Percentiles rank a stretch among this genome's conserved stretches.
Evolutionary conservation across 2,888 invertebrate genomes (phyloP).

Genomic region (Drosophila greeni): DNA sequence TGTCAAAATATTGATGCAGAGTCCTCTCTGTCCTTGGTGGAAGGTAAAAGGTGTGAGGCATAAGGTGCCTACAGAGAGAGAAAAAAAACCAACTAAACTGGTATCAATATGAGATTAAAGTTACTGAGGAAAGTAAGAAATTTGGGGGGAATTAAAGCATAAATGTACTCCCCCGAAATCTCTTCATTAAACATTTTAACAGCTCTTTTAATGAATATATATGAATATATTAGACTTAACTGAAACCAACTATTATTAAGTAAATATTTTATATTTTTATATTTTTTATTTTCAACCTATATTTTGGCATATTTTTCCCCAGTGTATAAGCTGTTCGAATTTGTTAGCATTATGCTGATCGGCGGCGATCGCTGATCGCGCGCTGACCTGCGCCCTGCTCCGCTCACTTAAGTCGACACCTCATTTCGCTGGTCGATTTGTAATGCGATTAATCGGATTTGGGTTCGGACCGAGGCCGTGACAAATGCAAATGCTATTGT

Average conservation of each 20-base stretch:
- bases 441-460: slow-evolving; percentile 61
- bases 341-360: slow-evolving; percentile 63
- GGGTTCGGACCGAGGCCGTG: slow-evolving; percentile 51
- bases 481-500: slow-evolving; percentile 77
- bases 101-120: not conserved
- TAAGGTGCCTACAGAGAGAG: not conserved
- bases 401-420: slow-evolving; percentile 74
- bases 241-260: no score
- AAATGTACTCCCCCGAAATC: no score
- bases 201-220: no score
- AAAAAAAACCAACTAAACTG: not conserved
- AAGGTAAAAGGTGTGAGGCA: not conserved
- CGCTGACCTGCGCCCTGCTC: not conserved
- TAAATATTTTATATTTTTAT: no score
- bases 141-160: no score
- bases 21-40: slow-evolving; percentile 17
- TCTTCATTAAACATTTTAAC: no score
- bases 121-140: not conserved
- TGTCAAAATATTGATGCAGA: slow-evolving; percentile 64
- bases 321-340: slow-evolving; percentile 37
- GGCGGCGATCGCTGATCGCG: slow-evolving; percentile 9
- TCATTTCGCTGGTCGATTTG: slow-evolving; percentile 57
- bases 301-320: not conserved
- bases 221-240: no score
- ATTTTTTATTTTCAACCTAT: no score